Evolutionary conservation across 2,113 vertebrate genomes (phyloP).

Genomic region (Jaculus jaculus): DNA sequence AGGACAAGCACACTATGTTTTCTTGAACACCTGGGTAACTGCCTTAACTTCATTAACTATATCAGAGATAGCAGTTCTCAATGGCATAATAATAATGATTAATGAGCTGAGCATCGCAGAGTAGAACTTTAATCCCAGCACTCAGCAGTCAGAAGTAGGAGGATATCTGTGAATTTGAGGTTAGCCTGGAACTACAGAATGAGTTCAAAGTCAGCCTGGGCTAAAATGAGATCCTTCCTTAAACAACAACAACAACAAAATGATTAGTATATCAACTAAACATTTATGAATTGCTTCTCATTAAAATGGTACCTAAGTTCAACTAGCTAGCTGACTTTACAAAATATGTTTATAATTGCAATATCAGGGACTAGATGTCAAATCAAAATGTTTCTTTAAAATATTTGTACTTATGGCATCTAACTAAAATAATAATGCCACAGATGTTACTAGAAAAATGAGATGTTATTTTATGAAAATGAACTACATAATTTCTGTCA

Average conservation of each 20-base stretch:
- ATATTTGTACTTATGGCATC: not conserved
- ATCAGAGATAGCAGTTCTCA: not conserved
- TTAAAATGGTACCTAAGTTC: not conserved
- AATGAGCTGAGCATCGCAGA: not conserved
- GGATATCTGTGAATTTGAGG: too few relatives aligned
- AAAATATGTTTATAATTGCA: not conserved
- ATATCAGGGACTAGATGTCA: not conserved
- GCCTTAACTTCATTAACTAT: not conserved
- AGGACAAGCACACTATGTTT: not conserved
- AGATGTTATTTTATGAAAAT: not conserved
- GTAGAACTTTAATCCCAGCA: too few relatives aligned
- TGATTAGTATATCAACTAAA: not conserved
- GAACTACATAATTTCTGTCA: not conserved
- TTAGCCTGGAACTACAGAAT: too few relatives aligned
- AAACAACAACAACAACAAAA: too few relatives aligned
- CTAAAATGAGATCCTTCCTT: too few relatives aligned
- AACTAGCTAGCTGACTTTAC: not conserved
- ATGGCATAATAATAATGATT: not conserved
- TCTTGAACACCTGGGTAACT: not conserved
- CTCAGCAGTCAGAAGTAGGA: too few relatives aligned
- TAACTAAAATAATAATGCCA: not conserved
- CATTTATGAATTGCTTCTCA: conserved; percentile 2
- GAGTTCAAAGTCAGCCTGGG: too few relatives aligned
- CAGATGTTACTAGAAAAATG: not conserved
- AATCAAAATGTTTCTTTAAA: not conserved